A percentile compares a stretch with the other conserved stretches of the same genome.
Evolutionary conservation across 1,140 invertebrate genomes (phyloP).

Genomic region (Chironomus striatipennis): DNA sequence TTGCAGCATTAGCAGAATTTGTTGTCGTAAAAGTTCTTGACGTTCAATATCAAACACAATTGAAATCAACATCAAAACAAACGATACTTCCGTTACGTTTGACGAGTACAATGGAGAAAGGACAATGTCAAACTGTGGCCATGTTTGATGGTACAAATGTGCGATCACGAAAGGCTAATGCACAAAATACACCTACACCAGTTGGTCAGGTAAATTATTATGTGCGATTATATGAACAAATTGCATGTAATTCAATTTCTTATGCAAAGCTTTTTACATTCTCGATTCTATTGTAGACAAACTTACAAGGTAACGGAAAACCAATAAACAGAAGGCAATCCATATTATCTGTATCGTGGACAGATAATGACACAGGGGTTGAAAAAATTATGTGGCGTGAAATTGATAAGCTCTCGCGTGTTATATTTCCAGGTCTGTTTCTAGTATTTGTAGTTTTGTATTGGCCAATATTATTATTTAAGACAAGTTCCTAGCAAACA

Average conservation of each 20-base stretch:
- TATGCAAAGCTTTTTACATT: background rate
- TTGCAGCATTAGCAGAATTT: conserved; percentile 73
- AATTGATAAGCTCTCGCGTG: conserved; percentile 56
- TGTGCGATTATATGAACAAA: conserved; percentile 25
- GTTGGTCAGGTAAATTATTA: conserved; percentile 36
- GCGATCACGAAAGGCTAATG: conserved; percentile 46
- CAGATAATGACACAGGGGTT: conserved; percentile 52
- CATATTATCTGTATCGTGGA: conserved; percentile 46
- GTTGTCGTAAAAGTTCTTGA: conserved; percentile 74
- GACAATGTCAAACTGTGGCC: conserved; percentile 49
- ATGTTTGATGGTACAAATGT: conserved; percentile 52
- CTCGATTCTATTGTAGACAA: conserved; percentile 30
- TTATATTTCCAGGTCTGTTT: conserved; percentile 65
- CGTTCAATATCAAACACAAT: conserved; percentile 59
- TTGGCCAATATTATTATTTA: conserved; percentile 62
- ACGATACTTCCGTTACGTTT: conserved; percentile 28
- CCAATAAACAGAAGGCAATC: conserved; percentile 35
- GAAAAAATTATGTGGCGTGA: conserved; percentile 57
- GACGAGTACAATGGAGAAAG: conserved; percentile 49
- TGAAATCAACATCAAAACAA: conserved; percentile 45
- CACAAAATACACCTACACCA: conserved; percentile 38
- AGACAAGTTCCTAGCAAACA: conserved; percentile 38
- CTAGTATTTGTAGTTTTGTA: conserved; percentile 63
- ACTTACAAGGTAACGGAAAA: conserved; percentile 38
- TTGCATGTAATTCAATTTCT: conserved; percentile 24